Percentiles rank a stretch among this genome's conserved stretches.
Evolutionary conservation across 2,113 vertebrate species (phyloP).

Genomic region (Okapia johnstoni): DNA sequence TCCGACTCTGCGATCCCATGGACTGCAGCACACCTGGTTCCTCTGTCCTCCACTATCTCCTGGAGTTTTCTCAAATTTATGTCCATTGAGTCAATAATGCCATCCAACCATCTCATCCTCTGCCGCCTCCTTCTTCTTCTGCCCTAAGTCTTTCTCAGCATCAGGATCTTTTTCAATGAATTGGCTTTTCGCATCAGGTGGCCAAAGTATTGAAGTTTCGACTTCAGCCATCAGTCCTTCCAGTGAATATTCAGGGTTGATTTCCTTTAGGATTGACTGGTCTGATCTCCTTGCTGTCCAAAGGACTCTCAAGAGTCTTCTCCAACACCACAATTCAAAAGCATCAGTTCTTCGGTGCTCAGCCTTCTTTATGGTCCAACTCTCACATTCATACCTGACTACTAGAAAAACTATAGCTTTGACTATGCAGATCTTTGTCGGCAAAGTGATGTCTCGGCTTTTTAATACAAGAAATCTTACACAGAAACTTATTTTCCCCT

Average conservation of each 20-base stretch:
- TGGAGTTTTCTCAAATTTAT: neutral
- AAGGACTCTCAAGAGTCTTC: neutral
- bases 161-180: neutral
- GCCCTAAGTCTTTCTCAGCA: neutral
- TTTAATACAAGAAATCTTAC: neutral
- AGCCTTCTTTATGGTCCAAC: neutral
- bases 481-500: neutral
- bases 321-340: neutral
- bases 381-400: neutral
- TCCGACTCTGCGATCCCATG: accelerated
- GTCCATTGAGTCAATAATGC: neutral
- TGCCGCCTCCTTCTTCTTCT: neutral
- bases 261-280: neutral
- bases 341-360: neutral
- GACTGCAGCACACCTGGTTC: neutral
- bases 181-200: neutral
- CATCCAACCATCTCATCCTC: neutral
- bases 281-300: neutral
- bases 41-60: neutral
- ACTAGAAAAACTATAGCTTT: neutral
- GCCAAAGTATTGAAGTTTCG: neutral
- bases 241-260: neutral
- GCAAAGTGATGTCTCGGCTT: neutral
- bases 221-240: neutral
- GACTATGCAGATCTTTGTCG: neutral